phyloP scores from a whole-genome alignment of 2,888 invertebrate species.

The Dynastes tityus region DNA sequence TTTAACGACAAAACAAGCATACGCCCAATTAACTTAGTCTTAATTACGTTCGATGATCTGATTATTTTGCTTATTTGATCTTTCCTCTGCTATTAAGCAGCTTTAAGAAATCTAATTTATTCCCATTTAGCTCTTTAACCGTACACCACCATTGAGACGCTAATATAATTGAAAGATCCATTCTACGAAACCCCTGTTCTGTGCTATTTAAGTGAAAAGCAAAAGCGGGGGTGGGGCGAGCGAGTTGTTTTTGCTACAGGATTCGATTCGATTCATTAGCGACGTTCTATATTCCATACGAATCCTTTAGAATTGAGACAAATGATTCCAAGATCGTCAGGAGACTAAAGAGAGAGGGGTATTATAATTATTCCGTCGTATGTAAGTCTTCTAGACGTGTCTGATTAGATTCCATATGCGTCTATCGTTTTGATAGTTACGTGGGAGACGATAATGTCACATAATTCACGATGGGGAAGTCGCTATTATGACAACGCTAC shows the following conservation, averaged over 20 bases:
- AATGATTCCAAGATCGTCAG: not conserved
- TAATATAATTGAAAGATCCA: not conserved
- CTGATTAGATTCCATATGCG: not conserved
- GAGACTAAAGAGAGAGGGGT: not conserved
- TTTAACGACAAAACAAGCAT: slow-evolving; percentile 30
- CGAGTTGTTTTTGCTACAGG: no score
- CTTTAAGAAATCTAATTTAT: not conserved
- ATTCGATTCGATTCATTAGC: no score
- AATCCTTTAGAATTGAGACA: slow-evolving; percentile 1
- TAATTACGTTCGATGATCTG: slow-evolving; percentile 38
- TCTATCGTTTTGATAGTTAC: not conserved
- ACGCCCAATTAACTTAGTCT: slow-evolving; percentile 38
- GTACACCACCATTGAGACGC: not conserved
- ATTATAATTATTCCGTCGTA: not conserved
- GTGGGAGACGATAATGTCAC: slow-evolving; percentile 3
- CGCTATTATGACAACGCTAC: not conserved
- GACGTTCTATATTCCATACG: not conserved
- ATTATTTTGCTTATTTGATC: slow-evolving; percentile 38
- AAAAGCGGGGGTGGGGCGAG: no score
- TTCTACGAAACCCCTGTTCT: not conserved
- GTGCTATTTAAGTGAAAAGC: not conserved
- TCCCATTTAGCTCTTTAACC: not conserved
- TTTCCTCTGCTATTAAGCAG: not conserved
- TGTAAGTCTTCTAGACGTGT: not conserved
- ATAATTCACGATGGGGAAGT: not conserved